phyloP scores from a whole-genome alignment of 2,888 invertebrate genomes.

The Volucella bombylans region DNA sequence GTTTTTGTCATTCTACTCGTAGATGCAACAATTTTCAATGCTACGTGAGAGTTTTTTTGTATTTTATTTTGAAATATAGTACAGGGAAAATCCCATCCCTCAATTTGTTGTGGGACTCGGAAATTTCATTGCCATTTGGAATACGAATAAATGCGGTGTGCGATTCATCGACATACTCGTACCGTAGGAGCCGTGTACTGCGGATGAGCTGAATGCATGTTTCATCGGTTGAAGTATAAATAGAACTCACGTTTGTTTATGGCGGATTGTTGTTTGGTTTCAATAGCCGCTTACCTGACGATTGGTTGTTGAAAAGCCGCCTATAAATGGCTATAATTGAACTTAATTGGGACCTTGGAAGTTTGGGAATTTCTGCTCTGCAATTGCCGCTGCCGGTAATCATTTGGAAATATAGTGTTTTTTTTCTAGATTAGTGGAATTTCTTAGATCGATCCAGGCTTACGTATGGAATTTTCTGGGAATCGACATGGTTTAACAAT shows the following conservation, averaged over 20 bases:
- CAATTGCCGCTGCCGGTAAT: neutral
- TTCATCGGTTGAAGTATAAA: neutral
- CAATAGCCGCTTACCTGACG: neutral
- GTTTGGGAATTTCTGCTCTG: slow-evolving; percentile 3
- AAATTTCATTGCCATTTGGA: slow-evolving; percentile 27
- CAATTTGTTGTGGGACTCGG: slow-evolving; percentile 18
- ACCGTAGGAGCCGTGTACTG: neutral
- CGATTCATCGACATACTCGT: neutral
- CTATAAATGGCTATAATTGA: slow-evolving; percentile 21
- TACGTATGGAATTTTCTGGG: too few relatives aligned
- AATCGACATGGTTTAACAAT: too few relatives aligned
- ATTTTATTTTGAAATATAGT: slow-evolving; percentile 28
- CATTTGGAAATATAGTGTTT: neutral
- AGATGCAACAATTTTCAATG: slow-evolving; percentile 54
- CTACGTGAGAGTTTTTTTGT: slow-evolving; percentile 54
- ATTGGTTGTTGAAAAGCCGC: neutral
- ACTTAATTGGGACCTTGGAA: slow-evolving; percentile 17
- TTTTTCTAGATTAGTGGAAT: too few relatives aligned
- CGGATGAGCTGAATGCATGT: too few relatives aligned
- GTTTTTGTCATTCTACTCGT: slow-evolving; percentile 31
- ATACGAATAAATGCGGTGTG: slow-evolving; percentile 15
- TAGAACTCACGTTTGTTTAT: slow-evolving; percentile 6
- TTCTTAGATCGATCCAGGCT: too few relatives aligned
- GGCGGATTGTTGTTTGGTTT: neutral
- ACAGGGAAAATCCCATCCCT: slow-evolving; percentile 47